phyloP scores from a whole-genome alignment of 2,888 invertebrate genomes.

The Adelognathus sp. region DNA sequence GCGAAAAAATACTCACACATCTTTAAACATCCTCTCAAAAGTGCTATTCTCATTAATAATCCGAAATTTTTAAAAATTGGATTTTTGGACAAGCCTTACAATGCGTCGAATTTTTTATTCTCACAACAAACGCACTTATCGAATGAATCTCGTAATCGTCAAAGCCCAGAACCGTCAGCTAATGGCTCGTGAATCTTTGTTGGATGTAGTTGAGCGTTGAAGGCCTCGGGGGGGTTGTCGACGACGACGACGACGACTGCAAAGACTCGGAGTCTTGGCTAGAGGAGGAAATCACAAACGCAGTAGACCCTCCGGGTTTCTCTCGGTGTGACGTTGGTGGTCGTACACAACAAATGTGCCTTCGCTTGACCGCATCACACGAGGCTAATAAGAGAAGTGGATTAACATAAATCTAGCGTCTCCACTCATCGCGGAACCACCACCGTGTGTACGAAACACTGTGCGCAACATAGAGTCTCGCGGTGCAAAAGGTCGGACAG shows the following conservation, averaged over 20 bases:
- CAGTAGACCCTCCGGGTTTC: neutral
- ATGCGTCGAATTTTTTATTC: neutral
- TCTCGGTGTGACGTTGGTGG: slow-evolving; percentile 1
- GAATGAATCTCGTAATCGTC: neutral
- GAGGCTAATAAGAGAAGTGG: slow-evolving; percentile 56
- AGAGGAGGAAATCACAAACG: slow-evolving; percentile 7
- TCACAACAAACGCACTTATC: neutral
- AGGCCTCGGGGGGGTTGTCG: neutral
- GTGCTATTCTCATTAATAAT: too few relatives aligned
- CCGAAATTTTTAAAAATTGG: too few relatives aligned
- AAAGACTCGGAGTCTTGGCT: too few relatives aligned
- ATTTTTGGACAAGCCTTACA: too few relatives aligned
- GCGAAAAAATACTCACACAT: too few relatives aligned
- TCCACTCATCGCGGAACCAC: slow-evolving; percentile 48
- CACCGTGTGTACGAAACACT: slow-evolving; percentile 10
- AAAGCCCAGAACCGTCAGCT: neutral
- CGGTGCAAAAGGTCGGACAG: slow-evolving; percentile 42
- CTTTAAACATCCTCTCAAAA: too few relatives aligned
- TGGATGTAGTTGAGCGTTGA: neutral
- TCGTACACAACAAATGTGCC: slow-evolving; percentile 19
- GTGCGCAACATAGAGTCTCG: neutral
- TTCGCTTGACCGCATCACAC: slow-evolving; percentile 48
- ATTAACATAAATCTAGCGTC: slow-evolving; percentile 64
- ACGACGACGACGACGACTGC: neutral
- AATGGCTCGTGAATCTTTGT: neutral